Conservation (phyloP, 1,140 invertebrate species). For the Drosophila athabasca region DNA sequence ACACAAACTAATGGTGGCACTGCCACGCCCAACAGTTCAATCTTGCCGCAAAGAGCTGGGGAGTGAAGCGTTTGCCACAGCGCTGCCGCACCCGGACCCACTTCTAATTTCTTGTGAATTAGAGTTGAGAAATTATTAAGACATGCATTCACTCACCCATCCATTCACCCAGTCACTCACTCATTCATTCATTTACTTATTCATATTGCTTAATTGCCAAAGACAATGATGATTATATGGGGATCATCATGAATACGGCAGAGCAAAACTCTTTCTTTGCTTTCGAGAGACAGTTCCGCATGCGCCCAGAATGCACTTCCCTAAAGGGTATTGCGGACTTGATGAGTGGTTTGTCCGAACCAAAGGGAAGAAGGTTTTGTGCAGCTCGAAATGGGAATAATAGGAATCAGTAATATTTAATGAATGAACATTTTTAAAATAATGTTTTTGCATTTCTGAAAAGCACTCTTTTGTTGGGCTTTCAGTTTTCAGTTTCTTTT, state of each 20-base stretch:
- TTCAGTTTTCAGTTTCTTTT: too few relatives aligned
- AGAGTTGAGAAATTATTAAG: conserved; percentile 70
- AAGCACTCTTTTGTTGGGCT: too few relatives aligned
- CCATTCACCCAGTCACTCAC: conserved; percentile 8
- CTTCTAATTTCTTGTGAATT: conserved; percentile 79
- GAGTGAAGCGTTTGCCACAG: conserved; percentile 3
- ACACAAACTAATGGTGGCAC: conserved; percentile 4
- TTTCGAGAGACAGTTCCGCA: conserved; percentile 45
- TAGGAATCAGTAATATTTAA: too few relatives aligned
- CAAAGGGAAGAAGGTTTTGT: too few relatives aligned
- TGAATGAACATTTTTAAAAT: too few relatives aligned
- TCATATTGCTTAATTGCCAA: conserved; percentile 62
- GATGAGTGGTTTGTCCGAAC: too few relatives aligned
- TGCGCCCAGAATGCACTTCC: conserved; percentile 16
- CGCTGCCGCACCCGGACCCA: conserved; percentile 37
- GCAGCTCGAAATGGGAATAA: too few relatives aligned
- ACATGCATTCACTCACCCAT: conserved; percentile 26
- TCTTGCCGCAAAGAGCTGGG: conserved; percentile 45
- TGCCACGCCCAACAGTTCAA: conserved; percentile 53
- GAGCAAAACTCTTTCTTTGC: conserved; percentile 69
- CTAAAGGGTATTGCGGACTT: not conserved
- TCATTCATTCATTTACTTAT: conserved; percentile 52
- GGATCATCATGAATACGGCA: conserved; percentile 41
- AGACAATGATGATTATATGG: conserved; percentile 48
- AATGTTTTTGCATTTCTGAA: too few relatives aligned